A percentile compares a stretch with the other conserved stretches of the same genome.
phyloP scores from a whole-genome alignment of 2,797 vertebrate genomes.

The Decapterus maruadsi region DNA sequence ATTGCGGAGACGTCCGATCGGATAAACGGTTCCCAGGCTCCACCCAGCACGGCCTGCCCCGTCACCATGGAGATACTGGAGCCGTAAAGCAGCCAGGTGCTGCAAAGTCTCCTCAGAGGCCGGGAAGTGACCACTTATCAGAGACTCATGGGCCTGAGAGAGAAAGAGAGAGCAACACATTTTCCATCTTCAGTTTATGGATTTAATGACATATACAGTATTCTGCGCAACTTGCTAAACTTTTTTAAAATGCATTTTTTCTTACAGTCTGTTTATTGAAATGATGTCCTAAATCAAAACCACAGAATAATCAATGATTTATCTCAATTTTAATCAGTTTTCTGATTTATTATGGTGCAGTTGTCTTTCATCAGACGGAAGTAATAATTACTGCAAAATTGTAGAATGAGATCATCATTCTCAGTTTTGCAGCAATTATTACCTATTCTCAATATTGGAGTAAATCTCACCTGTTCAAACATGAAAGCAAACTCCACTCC shows the following conservation, averaged over 20 bases:
- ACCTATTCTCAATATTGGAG: background rate
- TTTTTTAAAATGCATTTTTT: too few relatives aligned
- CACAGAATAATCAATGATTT: too few relatives aligned
- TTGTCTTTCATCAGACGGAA: too few relatives aligned
- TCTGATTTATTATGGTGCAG: too few relatives aligned
- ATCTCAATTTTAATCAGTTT: too few relatives aligned
- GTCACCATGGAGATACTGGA: conserved; percentile 93
- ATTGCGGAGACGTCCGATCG: conserved; percentile 90
- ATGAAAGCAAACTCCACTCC: conserved; percentile 97
- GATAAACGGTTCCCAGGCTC: conserved; percentile 91
- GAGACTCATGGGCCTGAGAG: conserved; percentile 92
- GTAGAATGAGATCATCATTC: background rate
- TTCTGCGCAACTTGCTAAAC: background rate
- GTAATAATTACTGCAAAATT: too few relatives aligned
- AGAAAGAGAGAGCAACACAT: conserved; percentile 1
- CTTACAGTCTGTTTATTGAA: too few relatives aligned
- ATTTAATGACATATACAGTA: background rate
- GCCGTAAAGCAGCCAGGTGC: conserved; percentile 90
- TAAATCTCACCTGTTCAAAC: conserved; percentile 92
- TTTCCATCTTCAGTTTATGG: background rate
- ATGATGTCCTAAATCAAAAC: too few relatives aligned
- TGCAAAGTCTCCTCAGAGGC: conserved; percentile 93
- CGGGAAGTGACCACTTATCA: conserved; percentile 94
- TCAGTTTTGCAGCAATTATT: background rate
- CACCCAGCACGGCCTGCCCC: conserved; percentile 88